Evolutionary conservation across 2,797 vertebrate genomes (phyloP).

Genomic region (Acanthopagrus latus): DNA sequence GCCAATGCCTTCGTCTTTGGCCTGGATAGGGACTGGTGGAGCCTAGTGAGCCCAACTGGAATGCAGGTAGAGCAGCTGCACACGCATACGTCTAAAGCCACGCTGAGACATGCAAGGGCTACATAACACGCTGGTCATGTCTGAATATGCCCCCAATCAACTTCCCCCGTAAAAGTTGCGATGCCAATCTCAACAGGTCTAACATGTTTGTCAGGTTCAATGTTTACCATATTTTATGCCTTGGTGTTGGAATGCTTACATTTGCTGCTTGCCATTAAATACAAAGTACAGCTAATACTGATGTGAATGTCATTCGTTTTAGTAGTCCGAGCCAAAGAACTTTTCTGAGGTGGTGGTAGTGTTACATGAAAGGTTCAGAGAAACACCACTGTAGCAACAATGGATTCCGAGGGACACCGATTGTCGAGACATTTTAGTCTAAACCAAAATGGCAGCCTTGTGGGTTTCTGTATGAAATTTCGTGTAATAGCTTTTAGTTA

Average conservation of each 20-base stretch:
- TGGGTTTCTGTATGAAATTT: not conserved
- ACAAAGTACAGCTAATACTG: not conserved
- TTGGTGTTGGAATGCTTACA: not conserved
- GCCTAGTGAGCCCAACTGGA: constrained; percentile 84
- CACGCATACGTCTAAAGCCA: constrained; percentile 1
- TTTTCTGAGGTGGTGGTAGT: too few relatives aligned
- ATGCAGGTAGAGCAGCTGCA: constrained; percentile 80
- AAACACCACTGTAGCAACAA: not conserved
- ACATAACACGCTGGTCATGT: not conserved
- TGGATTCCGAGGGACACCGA: not conserved
- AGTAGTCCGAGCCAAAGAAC: not conserved
- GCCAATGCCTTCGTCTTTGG: constrained; percentile 89
- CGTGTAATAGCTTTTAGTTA: too few relatives aligned
- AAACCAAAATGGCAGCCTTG: not conserved
- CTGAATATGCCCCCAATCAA: not conserved
- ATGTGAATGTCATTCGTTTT: not conserved
- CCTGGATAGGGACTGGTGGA: constrained; percentile 86
- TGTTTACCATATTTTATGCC: not conserved
- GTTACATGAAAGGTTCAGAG: not conserved
- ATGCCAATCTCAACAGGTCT: too few relatives aligned
- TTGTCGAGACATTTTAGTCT: not conserved
- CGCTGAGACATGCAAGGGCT: not conserved
- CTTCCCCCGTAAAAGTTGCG: not conserved
- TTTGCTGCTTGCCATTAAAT: too few relatives aligned
- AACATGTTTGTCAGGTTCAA: not conserved